Percentiles rank a stretch among this genome's conserved stretches.
phyloP scores from a whole-genome alignment of 2,113 vertebrate species.

The Brachyhypopomus gauderio region DNA sequence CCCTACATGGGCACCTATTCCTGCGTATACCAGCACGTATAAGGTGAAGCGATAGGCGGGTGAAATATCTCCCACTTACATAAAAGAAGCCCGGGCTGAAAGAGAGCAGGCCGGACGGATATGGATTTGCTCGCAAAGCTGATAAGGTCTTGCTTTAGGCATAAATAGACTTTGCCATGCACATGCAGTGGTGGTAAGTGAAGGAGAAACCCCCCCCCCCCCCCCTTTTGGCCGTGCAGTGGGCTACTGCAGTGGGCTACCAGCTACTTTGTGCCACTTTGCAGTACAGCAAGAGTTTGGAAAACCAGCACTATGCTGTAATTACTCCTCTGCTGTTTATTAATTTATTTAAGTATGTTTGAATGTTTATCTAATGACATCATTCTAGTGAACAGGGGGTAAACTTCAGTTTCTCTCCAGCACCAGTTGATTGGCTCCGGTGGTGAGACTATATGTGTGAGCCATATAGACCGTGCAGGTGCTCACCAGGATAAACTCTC shows the following conservation, averaged over 20 bases:
- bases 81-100: conserved; percentile 71
- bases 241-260: neutral
- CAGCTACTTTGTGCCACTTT: neutral
- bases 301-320: neutral
- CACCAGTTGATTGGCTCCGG: neutral
- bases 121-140: conserved; percentile 79
- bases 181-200: conserved; percentile 70
- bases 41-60: conserved; percentile 78
- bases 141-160: conserved; percentile 76
- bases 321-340: neutral
- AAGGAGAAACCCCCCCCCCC: conserved; percentile 54
- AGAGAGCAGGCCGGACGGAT: conserved; percentile 75
- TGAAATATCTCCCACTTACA: conserved; percentile 79
- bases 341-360: too few species aligned
- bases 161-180: conserved; percentile 77
- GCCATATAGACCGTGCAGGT: neutral
- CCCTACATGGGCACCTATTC: conserved; percentile 79
- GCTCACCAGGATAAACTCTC: conserved; percentile 1
- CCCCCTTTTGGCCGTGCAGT: conserved; percentile 4
- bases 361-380: too few species aligned
- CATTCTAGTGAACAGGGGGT: too few species aligned
- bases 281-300: conserved; percentile 9
- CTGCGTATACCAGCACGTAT: conserved; percentile 77
- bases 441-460: neutral
- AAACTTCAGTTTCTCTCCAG: neutral